Evolutionary conservation across 2,888 invertebrate genomes (phyloP), one percentile per base, ranked within the genome.

Genomic region (Spodoptera littoralis): DNA sequence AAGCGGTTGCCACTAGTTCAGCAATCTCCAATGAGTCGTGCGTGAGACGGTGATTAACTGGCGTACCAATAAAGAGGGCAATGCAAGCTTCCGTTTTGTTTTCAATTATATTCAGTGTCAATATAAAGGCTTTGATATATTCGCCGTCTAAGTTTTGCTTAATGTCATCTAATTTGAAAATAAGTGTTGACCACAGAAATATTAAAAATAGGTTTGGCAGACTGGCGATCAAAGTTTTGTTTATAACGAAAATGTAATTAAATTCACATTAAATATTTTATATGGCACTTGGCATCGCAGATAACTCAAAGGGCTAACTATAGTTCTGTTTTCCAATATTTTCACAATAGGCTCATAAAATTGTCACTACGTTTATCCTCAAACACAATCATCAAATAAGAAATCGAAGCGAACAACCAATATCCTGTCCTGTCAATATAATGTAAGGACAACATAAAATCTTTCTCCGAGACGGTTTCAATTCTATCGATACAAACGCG

Each of bases 1-100:
- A 61, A 76, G 84, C 77, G 73, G 84, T 81, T 84, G 48, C 41
- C 58, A 79, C 83, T 70, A 70, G 81, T 78, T 77, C 43, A 12
- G 50, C 44, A 63, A 60, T 61, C 43, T 58, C 50, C 59, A 57
- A 55, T 49, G 61, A 65, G 27, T 55, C 48, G 59, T 45, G 41
- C n/a, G 41, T 11, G 45, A 18, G 22, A 12, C 27, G 36, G 27
- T 62, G 51, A 55, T 57, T 46, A 49, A 55, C 13, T 54, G 50
- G 43, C 51, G 45, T 54, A 57, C 24, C 58, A 55, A 57, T 67
- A 60, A 67, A 60, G 42, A 9, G 27, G 11, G 52, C 55, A 67
- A 66, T 67, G 52, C 44, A 73, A 52, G 53, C 49, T 47, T 73
- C 60, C 44, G 60, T 67, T 73, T 46, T 12, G 46, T 24, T 60